phyloP scores from a whole-genome alignment of 2,888 invertebrate species.

The Phalera bucephala region DNA sequence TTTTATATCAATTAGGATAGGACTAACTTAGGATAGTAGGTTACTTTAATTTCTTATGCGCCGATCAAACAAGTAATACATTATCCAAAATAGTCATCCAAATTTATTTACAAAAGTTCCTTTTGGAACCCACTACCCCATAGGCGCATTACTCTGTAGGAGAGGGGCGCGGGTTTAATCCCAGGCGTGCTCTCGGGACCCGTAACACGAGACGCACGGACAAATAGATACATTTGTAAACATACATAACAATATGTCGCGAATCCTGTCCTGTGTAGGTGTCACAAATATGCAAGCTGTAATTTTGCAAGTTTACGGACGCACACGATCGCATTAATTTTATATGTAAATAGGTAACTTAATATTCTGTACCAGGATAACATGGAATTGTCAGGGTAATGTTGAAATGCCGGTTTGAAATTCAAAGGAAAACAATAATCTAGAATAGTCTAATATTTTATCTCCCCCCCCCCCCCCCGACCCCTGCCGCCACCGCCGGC shows the following conservation, averaged over 20 bases:
- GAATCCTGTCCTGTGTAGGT: constrained; percentile 11
- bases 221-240: constrained; percentile 68
- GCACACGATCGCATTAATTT: background rate
- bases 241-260: constrained; percentile 57
- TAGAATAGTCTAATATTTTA: too few species aligned
- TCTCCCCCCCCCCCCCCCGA: too few species aligned
- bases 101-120: constrained; percentile 21
- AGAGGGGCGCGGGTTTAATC: constrained; percentile 41
- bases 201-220: constrained; percentile 59
- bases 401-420: background rate
- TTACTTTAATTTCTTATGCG: too few species aligned
- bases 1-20: too few species aligned
- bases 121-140: constrained; percentile 15
- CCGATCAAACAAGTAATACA: too few species aligned
- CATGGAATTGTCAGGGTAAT: background rate
- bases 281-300: background rate
- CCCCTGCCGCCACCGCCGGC: too few species aligned
- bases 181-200: constrained; percentile 47
- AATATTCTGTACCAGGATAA: background rate
- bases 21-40: too few species aligned
- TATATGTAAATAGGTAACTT: background rate
- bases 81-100: too few species aligned
- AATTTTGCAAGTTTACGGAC: background rate
- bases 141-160: constrained; percentile 33
- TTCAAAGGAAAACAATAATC: constrained; percentile 1